Evolutionary conservation across 2,888 invertebrate species (phyloP).

Genomic region (Mechanitis messenoides): DNA sequence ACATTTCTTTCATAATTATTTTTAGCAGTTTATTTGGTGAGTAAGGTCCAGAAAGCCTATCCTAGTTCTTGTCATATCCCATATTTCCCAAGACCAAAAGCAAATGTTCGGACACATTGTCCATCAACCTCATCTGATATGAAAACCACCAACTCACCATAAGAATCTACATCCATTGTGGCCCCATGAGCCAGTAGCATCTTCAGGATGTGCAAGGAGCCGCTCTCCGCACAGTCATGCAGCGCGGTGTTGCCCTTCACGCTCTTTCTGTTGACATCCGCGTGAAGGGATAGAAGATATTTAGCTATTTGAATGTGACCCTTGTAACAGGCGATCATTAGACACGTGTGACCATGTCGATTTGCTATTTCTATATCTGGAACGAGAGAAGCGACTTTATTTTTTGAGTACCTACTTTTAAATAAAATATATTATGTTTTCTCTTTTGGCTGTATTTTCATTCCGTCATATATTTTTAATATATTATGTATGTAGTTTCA

Average conservation of each 20-base stretch:
- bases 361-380: slow-evolving; percentile 97
- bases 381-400: slow-evolving; percentile 31
- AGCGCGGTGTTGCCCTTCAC: slow-evolving; percentile 97
- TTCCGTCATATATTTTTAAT: too few relatives aligned
- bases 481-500: too few relatives aligned
- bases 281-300: slow-evolving; percentile 89
- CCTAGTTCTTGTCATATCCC: too few relatives aligned
- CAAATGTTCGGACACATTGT: too few relatives aligned
- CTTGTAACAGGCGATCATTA: slow-evolving; percentile 99
- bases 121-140: too few relatives aligned
- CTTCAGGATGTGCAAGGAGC: slow-evolving; percentile 93
- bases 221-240: slow-evolving; percentile 98
- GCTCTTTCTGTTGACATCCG: slow-evolving; percentile 94
- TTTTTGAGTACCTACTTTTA: too few relatives aligned
- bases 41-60: too few relatives aligned
- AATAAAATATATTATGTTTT: neutral
- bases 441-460: too few relatives aligned
- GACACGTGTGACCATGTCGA: slow-evolving; percentile 95
- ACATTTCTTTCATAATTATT: too few relatives aligned
- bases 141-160: slow-evolving; percentile 76
- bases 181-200: slow-evolving; percentile 91
- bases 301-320: slow-evolving; percentile 94
- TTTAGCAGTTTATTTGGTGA: too few relatives aligned
- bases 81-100: too few relatives aligned
- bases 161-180: slow-evolving; percentile 94